Conservation (phyloP, 1,140 invertebrate species). For the Geopemphigus sp. region DNA sequence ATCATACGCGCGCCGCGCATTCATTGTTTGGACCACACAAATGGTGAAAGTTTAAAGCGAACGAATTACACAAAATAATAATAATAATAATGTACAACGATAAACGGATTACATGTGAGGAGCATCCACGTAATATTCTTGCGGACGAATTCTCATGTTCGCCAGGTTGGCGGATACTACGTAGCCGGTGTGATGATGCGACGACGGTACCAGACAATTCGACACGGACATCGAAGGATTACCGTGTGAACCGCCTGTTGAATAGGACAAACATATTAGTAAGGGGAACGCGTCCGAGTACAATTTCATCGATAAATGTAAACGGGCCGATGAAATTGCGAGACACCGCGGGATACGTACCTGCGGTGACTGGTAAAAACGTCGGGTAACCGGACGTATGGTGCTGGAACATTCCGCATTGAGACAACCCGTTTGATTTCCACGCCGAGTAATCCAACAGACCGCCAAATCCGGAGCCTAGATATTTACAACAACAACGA, state of each 20-base stretch:
- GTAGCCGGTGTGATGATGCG: conserved; percentile 12
- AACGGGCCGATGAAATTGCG: too few species aligned
- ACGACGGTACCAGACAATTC: conserved; percentile 32
- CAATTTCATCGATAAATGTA: too few species aligned
- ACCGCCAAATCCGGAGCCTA: conserved; percentile 29
- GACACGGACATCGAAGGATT: conserved; percentile 34
- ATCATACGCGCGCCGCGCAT: too few species aligned
- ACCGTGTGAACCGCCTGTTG: not conserved
- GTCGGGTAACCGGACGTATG: conserved; percentile 11
- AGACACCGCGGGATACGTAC: not conserved
- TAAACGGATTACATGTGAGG: conserved; percentile 1
- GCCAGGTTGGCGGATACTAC: conserved; percentile 25
- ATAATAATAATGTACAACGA: not conserved
- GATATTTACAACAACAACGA: not conserved
- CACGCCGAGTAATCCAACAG: conserved; percentile 23
- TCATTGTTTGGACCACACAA: not conserved
- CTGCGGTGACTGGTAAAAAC: conserved; percentile 21
- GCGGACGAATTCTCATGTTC: conserved; percentile 39
- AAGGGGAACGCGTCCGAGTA: too few species aligned
- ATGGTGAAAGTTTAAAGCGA: not conserved
- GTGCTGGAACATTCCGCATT: conserved; percentile 33
- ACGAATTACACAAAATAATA: not conserved
- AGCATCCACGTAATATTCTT: conserved; percentile 35
- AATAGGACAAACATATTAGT: not conserved
- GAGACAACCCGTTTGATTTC: conserved; percentile 23